Percentiles rank a stretch among this genome's conserved stretches.
phyloP scores from a whole-genome alignment of 2,113 vertebrate species.

The Tauraco erythrolophus region DNA sequence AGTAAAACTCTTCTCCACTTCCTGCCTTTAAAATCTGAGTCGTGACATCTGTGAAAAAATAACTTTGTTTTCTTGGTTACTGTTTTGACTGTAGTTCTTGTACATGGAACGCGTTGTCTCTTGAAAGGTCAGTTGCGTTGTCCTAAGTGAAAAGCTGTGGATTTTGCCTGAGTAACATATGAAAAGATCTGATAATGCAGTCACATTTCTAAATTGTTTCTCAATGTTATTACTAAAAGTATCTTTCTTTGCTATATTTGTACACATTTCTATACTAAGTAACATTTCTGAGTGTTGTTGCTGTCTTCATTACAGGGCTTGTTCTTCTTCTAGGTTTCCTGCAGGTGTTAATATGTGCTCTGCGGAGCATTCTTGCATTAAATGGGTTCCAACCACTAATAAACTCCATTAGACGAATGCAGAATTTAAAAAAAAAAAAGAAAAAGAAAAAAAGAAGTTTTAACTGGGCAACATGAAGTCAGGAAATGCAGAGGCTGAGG shows the following conservation, averaged over 20 bases:
- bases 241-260: background rate
- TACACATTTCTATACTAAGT: background rate
- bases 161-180: background rate
- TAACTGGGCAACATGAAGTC: background rate
- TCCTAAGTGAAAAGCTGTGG: background rate
- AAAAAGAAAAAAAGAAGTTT: background rate
- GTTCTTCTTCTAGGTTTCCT: background rate
- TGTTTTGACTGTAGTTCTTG: background rate
- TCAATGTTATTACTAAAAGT: background rate
- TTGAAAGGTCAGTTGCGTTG: background rate
- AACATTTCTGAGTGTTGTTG: background rate
- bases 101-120: background rate
- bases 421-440: background rate
- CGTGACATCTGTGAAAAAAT: background rate
- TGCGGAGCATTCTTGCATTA: background rate
- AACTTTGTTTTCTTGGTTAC: background rate
- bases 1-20: background rate
- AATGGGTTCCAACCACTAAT: background rate
- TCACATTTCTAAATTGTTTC: background rate
- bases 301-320: background rate
- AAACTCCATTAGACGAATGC: background rate
- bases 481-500: slow-evolving; percentile 44
- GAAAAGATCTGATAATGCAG: background rate
- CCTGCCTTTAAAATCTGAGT: background rate
- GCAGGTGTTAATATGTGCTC: background rate